These are phyloP conservation scores for Apocheima hispidaria DNA, from an alignment of 2,888 invertebrate species.

Conservation along the genomic window DNA sequence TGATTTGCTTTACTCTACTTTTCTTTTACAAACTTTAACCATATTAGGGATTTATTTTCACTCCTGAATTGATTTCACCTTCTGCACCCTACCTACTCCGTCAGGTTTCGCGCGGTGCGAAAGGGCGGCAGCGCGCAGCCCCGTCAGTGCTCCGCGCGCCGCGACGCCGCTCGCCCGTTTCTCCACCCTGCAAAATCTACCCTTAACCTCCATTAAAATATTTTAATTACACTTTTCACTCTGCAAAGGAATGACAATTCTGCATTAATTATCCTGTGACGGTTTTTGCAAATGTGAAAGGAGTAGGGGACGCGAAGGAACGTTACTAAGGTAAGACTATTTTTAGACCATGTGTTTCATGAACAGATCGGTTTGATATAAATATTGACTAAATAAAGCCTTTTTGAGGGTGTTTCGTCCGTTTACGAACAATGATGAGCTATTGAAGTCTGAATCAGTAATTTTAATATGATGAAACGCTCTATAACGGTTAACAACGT, in stretches of 20 bases:
- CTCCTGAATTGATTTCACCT: slow-evolving; percentile 33
- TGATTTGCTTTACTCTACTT: not conserved
- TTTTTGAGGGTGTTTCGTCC: slow-evolving; percentile 10
- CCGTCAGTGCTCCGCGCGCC: slow-evolving; percentile 79
- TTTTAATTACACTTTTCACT: slow-evolving; percentile 32
- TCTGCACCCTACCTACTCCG: slow-evolving; percentile 53
- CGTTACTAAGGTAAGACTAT: slow-evolving; percentile 25
- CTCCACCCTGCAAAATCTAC: slow-evolving; percentile 10
- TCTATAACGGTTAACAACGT: not conserved
- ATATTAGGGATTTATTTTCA: slow-evolving; percentile 6
- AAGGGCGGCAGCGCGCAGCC: slow-evolving; percentile 69
- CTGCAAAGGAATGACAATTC: slow-evolving; percentile 32
- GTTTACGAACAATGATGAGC: not conserved
- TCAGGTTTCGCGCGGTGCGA: slow-evolving; percentile 64
- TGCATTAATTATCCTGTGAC: slow-evolving; percentile 30
- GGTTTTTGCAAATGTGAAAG: slow-evolving; percentile 35
- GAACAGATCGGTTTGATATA: slow-evolving; percentile 11
- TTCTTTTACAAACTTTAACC: not conserved
- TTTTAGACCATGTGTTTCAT: slow-evolving; percentile 29
- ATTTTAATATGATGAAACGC: not conserved
- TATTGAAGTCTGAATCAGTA: not conserved
- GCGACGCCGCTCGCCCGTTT: slow-evolving; percentile 52
- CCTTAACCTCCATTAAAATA: slow-evolving; percentile 23
- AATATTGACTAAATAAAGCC: slow-evolving; percentile 16
- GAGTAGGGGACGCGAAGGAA: slow-evolving; percentile 15